phyloP scores from a whole-genome alignment of 2,888 invertebrate species.

The Limnephilus auricula region DNA sequence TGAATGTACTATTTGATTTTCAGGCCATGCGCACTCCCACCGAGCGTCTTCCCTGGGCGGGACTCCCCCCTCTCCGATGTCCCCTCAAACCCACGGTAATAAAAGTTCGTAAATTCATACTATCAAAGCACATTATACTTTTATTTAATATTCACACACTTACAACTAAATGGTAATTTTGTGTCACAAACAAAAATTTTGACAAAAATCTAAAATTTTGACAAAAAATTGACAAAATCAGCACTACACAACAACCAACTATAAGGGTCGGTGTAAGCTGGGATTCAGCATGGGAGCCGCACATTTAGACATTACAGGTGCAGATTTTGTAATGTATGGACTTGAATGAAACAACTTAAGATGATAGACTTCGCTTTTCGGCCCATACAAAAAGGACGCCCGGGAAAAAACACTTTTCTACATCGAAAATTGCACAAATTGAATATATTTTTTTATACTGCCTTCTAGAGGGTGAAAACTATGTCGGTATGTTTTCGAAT shows the following conservation, averaged over 20 bases:
- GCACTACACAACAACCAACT: neutral
- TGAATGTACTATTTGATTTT: neutral
- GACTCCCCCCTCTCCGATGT: slow-evolving; percentile 78
- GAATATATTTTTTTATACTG: no score
- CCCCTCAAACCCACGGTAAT: slow-evolving; percentile 74
- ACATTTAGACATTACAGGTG: no score
- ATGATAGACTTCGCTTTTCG: no score
- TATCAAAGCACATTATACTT: neutral
- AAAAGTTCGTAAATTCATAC: neutral
- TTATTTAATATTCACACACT: neutral
- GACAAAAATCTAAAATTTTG: neutral
- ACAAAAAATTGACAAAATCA: neutral
- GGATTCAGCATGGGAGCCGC: no score
- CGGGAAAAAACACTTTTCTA: no score
- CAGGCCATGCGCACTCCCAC: slow-evolving; percentile 71
- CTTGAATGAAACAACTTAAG: no score
- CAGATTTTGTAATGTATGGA: no score
- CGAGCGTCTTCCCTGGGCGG: slow-evolving; percentile 76
- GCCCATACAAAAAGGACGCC: no score
- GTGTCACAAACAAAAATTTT: neutral
- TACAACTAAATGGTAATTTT: neutral
- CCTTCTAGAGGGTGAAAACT: no score
- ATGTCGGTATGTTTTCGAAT: no score
- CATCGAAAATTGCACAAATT: no score
- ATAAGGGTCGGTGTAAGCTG: no score